phyloP scores from a whole-genome alignment of 2,888 invertebrate species.

The Diplazon laetatorius region DNA sequence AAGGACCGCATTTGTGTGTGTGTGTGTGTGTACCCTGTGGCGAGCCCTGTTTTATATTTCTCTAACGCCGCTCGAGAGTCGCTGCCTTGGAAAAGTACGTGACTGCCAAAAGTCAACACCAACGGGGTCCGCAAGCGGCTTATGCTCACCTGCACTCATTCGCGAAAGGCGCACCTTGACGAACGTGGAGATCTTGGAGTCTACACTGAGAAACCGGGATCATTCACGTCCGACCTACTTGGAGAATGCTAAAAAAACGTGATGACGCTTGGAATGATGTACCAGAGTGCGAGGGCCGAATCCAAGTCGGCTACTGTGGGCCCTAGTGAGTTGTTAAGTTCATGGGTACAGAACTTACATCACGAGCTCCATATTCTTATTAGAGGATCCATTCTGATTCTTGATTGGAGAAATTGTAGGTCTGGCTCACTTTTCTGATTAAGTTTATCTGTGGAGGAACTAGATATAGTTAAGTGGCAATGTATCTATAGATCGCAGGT shows the following conservation, averaged over 20 bases:
- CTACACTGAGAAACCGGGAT: slow-evolving; percentile 34
- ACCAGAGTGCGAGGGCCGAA: slow-evolving; percentile 15
- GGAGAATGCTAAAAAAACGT: slow-evolving; percentile 30
- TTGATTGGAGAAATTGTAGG: too few relatives aligned
- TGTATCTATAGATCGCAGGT: too few relatives aligned
- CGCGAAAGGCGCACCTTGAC: slow-evolving; percentile 48
- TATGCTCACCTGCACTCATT: slow-evolving; percentile 58
- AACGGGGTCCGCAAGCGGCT: slow-evolving; percentile 49
- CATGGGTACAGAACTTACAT: slow-evolving; percentile 17
- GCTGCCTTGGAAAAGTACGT: slow-evolving; percentile 38
- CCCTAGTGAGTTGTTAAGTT: slow-evolving; percentile 41
- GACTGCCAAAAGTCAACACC: slow-evolving; percentile 61
- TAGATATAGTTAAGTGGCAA: too few relatives aligned
- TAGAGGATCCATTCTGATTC: too few relatives aligned
- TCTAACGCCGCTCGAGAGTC: slow-evolving; percentile 51
- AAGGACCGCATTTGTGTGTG: slow-evolving; percentile 40
- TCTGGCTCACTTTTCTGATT: too few relatives aligned
- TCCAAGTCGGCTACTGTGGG: slow-evolving; percentile 46
- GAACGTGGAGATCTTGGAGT: slow-evolving; percentile 36
- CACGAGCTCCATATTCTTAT: neutral
- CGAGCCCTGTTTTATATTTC: slow-evolving; percentile 53
- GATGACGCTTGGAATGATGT: slow-evolving; percentile 25
- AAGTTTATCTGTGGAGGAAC: too few relatives aligned
- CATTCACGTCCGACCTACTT: slow-evolving; percentile 38
- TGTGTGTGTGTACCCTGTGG: slow-evolving; percentile 38